Base-by-base conservation (phyloP, 2,797 vertebrate genomes). In the Urosaurus nigricauda region DNA sequence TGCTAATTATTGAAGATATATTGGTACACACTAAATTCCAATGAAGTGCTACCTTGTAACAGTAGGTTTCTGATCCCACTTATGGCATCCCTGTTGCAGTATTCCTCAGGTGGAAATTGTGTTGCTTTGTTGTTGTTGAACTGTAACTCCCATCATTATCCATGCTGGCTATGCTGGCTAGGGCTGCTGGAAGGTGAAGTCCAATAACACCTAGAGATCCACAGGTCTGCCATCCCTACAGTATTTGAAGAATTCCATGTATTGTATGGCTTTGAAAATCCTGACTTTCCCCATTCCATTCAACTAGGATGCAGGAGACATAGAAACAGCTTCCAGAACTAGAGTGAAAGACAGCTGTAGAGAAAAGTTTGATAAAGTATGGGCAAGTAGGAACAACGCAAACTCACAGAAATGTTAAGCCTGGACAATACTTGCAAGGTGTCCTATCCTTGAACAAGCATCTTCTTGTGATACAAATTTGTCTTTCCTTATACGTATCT, bases 401-500 rank as follows among this genome's bases (percentile, higher is more conserved):
- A 43, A 65, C 65, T 83, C 21, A 68, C 9, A 35, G 29, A 84
- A 68, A 51, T 37, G 14, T 79, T 84, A 56, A 79, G 8, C 24
- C 16, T 32, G n/a, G 60, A 58, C 37, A 71, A 58, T 79, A 21
- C 40, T 53, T 43, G 29, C 79, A 43, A 24, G n/a, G 47, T 71
- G n/a, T 43, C 21, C 37, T 29, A 63, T 58, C 26, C 37, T 51
- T n/a, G 29, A 16, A 65, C 37, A n/a, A 12, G 51, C 40, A 68
- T 32, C 88, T 47, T 68, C 51, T n/a, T 12, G 71, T 79, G 83
- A 7, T 29, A 11, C 19, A 3, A 16, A 75, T 71, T 56, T 21
- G 85, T 88, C 73, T 70, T 73, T 17, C 5, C 91, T 88, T 86
- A 80, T 58, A 63, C 79, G 9, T 79, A 87, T 24, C 26, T 70